Conservation (phyloP, 2,888 invertebrate species). For the Synergus gifuensis region DNA sequence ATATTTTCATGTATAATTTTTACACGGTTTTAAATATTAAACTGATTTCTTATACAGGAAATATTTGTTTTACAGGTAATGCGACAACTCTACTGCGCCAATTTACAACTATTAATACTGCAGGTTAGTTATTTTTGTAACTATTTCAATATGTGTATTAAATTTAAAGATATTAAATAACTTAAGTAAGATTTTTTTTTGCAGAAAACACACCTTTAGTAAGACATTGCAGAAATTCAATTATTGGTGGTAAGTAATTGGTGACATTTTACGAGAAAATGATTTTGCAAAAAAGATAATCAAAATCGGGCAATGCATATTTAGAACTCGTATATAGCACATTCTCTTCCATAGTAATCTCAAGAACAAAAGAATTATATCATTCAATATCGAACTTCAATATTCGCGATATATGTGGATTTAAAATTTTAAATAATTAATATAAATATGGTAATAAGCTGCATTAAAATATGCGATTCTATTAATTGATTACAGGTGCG, state of each 20-base stretch:
- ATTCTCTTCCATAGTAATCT: no score
- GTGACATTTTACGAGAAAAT: no score
- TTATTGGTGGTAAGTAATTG: not conserved
- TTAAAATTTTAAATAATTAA: no score
- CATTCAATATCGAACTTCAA: no score
- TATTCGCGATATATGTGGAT: no score
- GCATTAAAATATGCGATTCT: not conserved
- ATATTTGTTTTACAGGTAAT: not conserved
- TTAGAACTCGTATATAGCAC: not conserved
- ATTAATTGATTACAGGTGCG: not conserved
- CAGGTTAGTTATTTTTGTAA: not conserved
- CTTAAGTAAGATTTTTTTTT: not conserved
- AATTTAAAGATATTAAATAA: not conserved
- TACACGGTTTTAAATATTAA: not conserved
- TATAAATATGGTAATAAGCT: not conserved
- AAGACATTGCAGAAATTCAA: not conserved
- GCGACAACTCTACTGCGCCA: not conserved
- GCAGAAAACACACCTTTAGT: conserved; percentile 20
- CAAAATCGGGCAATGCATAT: not conserved
- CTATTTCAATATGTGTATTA: not conserved
- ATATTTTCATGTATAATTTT: not conserved
- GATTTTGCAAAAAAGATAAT: no score
- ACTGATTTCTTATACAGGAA: not conserved
- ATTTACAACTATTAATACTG: not conserved
- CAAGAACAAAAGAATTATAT: no score